Conservation (phyloP, 2,797 vertebrate genomes). For the Sciaenops ocellatus region DNA sequence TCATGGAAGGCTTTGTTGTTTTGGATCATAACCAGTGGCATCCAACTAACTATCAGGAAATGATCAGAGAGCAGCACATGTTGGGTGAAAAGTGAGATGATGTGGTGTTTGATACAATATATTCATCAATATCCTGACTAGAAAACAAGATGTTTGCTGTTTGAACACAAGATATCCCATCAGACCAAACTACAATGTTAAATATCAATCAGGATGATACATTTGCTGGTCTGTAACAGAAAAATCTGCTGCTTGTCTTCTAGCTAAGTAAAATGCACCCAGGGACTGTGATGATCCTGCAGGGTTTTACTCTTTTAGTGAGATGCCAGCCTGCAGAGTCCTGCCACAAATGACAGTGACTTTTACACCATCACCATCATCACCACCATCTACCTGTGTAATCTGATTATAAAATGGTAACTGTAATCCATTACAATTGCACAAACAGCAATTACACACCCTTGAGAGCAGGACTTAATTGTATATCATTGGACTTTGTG, state of each 20-base stretch:
- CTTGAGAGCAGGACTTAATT: not conserved
- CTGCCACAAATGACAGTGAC: not conserved
- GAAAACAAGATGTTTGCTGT: slow-evolving; percentile 21
- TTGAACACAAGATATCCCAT: slow-evolving; percentile 3
- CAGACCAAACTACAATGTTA: not conserved
- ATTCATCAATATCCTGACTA: slow-evolving; percentile 3
- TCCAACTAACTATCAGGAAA: not conserved
- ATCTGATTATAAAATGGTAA: not conserved
- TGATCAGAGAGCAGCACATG: not conserved
- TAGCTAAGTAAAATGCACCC: slow-evolving; percentile 11
- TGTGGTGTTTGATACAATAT: not conserved
- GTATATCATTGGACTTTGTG: not conserved
- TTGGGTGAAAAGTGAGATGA: not conserved
- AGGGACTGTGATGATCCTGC: not conserved
- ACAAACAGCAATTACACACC: not conserved
- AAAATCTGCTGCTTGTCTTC: not conserved
- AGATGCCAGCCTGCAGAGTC: not conserved
- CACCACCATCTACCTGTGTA: not conserved
- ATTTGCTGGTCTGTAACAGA: not conserved
- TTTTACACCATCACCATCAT: not conserved
- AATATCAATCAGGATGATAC: slow-evolving; percentile 18
- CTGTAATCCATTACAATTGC: not conserved
- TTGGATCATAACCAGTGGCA: not conserved
- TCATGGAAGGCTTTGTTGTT: slow-evolving; percentile 9
- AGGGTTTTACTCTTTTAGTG: not conserved